Evolutionary conservation across 2,797 vertebrate species (phyloP).

Genomic region (Sitta carolinensis): DNA sequence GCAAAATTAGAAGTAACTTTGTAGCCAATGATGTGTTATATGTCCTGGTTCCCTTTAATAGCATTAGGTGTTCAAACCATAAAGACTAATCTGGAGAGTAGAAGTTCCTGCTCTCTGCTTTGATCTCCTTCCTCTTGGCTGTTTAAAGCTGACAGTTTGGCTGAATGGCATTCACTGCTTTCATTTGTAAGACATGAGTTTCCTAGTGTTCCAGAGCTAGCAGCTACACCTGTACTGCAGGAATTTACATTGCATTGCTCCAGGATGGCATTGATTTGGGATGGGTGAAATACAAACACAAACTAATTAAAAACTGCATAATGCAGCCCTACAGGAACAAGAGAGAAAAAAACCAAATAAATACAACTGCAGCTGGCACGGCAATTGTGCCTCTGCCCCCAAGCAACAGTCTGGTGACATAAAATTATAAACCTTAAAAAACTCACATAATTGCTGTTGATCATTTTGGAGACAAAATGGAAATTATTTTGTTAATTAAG

Average conservation of each 20-base stretch:
- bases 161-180: constrained; percentile 77
- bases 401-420: constrained; percentile 74
- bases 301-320: constrained; percentile 84
- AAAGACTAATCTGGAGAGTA: constrained; percentile 76
- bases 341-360: constrained; percentile 73
- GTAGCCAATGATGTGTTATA: constrained; percentile 67
- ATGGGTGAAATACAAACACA: constrained; percentile 78
- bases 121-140: constrained; percentile 81
- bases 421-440: constrained; percentile 74
- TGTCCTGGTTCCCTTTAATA: constrained; percentile 77
- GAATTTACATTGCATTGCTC: constrained; percentile 81
- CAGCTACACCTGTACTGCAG: constrained; percentile 84
- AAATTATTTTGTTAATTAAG: constrained; percentile 77
- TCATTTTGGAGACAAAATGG: constrained; percentile 64
- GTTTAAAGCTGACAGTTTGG: constrained; percentile 79
- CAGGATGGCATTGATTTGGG: constrained; percentile 80
- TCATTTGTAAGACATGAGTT: constrained; percentile 81
- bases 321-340: constrained; percentile 81
- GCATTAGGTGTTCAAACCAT: constrained; percentile 74
- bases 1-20: constrained; percentile 68
- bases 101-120: constrained; percentile 78
- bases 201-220: constrained; percentile 75
- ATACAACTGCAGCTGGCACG: constrained; percentile 77
- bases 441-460: constrained; percentile 57
- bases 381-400: constrained; percentile 72